These are phyloP conservation scores for Petroica traversi DNA, from an alignment of 2,113 vertebrate genomes.

Conservation along the genomic window DNA sequence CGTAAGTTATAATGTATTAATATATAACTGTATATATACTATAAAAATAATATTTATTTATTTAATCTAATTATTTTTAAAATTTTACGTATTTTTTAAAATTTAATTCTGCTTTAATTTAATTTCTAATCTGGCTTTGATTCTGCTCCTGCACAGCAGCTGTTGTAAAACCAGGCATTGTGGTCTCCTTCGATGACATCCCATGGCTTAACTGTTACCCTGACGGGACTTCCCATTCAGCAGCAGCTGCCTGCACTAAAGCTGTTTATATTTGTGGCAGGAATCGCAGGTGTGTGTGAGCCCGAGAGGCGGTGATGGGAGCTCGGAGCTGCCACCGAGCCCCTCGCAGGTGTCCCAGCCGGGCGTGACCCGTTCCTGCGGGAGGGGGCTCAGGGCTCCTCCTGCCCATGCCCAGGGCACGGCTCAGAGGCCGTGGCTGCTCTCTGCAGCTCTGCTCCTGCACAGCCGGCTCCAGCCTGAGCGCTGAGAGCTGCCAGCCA, in stretches of 20 bases:
- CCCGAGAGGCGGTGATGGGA: background rate
- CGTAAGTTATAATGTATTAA: background rate
- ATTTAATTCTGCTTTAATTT: background rate
- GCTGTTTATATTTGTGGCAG: background rate
- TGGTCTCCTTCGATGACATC: no score
- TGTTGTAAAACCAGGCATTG: rapidly evolving
- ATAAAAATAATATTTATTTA: rapidly evolving
- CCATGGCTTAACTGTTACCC: background rate
- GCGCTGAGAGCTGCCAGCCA: background rate
- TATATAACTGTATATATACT: background rate
- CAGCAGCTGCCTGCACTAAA: background rate
- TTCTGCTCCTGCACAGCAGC: background rate
- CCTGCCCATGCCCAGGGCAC: background rate
- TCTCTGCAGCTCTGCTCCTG: background rate
- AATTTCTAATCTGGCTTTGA: background rate
- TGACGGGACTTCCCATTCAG: rapidly evolving
- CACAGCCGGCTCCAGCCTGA: rapidly evolving
- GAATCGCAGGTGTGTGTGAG: background rate
- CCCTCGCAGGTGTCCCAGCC: background rate
- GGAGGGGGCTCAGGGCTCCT: background rate
- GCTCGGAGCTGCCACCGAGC: rapidly evolving
- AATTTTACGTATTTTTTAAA: background rate
- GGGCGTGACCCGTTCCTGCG: background rate
- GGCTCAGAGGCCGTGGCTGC: background rate
- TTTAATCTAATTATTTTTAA: background rate